Percentiles rank a stretch among this genome's conserved stretches.
Conservation (phyloP, 2,888 invertebrate species). For the Tetranychus truncatus region DNA sequence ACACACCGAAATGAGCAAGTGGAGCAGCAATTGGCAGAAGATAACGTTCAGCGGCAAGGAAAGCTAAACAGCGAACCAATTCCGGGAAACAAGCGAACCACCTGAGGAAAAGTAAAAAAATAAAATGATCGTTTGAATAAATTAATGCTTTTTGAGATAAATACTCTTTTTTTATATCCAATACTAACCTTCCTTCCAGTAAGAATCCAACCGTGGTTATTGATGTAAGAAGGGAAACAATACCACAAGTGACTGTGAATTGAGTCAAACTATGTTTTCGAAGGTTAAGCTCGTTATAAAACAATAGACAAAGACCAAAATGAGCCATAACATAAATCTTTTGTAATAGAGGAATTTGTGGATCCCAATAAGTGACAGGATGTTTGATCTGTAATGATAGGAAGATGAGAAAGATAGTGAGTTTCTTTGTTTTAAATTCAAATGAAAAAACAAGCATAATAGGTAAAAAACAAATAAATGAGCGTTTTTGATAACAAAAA, state of each 20-base stretch:
- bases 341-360: constrained; percentile 14
- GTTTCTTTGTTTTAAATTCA: background rate
- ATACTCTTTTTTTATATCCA: background rate
- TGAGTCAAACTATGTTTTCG: constrained; percentile 15
- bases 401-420: background rate
- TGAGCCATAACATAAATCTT: constrained; percentile 21
- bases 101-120: constrained; percentile 7
- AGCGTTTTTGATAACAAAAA: background rate
- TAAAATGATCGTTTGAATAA: background rate
- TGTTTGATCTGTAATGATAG: constrained; percentile 16
- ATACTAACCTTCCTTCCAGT: constrained; percentile 21
- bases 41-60: constrained; percentile 28
- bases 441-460: background rate
- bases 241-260: constrained; percentile 15
- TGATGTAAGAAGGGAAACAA: constrained; percentile 19
- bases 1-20: background rate
- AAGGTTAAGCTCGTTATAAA: constrained; percentile 20
- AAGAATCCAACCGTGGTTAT: constrained; percentile 22
- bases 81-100: constrained; percentile 22
- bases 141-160: background rate
- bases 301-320: constrained; percentile 19
- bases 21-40: constrained; percentile 24
- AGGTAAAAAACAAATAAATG: too few species aligned
- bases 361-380: constrained; percentile 20
- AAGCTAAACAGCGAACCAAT: constrained; percentile 27